Evolutionary conservation across 2,797 vertebrate genomes (phyloP), one percentile per base, ranked within the genome.

Genomic region (Limosa lapponica): DNA sequence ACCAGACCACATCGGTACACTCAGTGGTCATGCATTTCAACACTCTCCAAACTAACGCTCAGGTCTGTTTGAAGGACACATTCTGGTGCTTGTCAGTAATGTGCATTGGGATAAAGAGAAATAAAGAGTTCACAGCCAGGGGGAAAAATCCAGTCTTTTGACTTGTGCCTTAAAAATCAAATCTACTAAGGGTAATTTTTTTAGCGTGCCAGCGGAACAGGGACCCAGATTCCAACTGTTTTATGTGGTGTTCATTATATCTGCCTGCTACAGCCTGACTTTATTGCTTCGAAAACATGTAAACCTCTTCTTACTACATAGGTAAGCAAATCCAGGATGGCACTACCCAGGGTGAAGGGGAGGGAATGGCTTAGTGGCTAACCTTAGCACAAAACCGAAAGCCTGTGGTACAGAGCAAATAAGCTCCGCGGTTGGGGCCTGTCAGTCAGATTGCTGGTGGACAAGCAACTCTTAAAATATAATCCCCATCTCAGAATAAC

Each of bases 391-490:
- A 2, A 82, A 95, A 72, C 44, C 9, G 6, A 65, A 62, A 79
- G 57, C 41, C 41, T 75, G 61, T 1, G 73, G 89, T 71, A n/a
- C n/a, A 89, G 52, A 86, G 64, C 80, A 96, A 95, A 86, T 55
- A 86, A 46, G 13, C 43, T 66, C 75, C 6, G 13, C 39, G 69
- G 54, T 82, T 6, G 8, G 37, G 41, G 16, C 36, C 41, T 39
- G 4, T 65, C 80, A 70, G n/a, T 51, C 66, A 87, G 58, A 46
- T 34, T 87, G 43, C 65, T 64, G 48, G 81, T 66, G 59, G 34
- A 69, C 67, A 81, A 78, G 36, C 65, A 75, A 75, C 54, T 17
- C 67, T 90, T 86, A 71, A 74, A 49, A 87, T 13, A 28, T 66
- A 87, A 81, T 80, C 69, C 48, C 3, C 0, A 3, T 64, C 71